Percentiles rank a stretch among this genome's conserved stretches.
Conservation (phyloP, 2,113 vertebrate species). For the Notothenia coriiceps region DNA sequence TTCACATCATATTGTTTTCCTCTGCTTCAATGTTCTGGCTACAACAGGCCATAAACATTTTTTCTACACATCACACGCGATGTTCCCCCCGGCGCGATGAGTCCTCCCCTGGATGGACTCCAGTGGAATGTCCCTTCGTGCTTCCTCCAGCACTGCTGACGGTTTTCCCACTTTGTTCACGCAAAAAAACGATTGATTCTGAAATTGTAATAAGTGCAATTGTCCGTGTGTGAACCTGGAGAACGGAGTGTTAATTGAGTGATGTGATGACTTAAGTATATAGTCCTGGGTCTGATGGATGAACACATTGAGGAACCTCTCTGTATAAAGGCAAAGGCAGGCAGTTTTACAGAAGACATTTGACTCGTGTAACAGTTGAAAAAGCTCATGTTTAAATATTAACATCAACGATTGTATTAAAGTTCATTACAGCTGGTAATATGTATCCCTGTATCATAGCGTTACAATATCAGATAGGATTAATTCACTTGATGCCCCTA, state of each 20-base stretch:
- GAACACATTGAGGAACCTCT: background rate
- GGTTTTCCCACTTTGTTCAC: background rate
- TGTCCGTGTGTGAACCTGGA: background rate
- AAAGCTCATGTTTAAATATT: background rate
- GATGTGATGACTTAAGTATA: background rate
- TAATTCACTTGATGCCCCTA: background rate
- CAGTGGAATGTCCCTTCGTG: slow-evolving; percentile 66
- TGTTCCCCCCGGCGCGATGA: slow-evolving; percentile 37
- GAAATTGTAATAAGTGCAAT: background rate
- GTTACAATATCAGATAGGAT: too few species aligned
- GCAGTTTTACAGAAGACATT: background rate
- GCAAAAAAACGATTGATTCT: too few species aligned
- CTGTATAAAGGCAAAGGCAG: background rate
- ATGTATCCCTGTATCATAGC: background rate
- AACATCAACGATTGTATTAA: background rate
- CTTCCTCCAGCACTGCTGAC: slow-evolving; percentile 33
- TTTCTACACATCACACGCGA: slow-evolving; percentile 32
- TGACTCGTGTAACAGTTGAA: background rate
- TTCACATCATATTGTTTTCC: slow-evolving; percentile 5
- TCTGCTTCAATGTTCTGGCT: background rate
- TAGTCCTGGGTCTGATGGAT: background rate
- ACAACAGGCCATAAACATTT: slow-evolving; percentile 1
- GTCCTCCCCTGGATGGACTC: slow-evolving; percentile 54
- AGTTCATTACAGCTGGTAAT: background rate
- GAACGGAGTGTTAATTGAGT: background rate